Conservation (phyloP, 35 echinoderm and acorn worm species). For the Acanthaster planci region DNA sequence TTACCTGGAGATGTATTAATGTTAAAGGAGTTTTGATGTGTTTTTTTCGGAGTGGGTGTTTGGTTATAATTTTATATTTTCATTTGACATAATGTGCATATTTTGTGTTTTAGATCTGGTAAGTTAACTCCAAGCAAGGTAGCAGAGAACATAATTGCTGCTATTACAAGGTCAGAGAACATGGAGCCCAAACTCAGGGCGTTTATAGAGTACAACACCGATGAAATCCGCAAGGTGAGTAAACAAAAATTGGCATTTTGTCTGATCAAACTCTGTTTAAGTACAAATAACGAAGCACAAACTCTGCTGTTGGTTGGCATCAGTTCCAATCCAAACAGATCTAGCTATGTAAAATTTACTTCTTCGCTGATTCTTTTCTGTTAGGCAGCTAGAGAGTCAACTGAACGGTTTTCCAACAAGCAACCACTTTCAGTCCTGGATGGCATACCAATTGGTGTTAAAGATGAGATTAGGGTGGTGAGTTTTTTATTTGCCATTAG, state of each 20-base stretch:
- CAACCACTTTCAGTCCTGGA: slow-evolving; percentile 76
- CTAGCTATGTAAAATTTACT: background rate
- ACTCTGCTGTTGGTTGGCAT: too few species aligned
- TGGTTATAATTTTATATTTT: too few species aligned
- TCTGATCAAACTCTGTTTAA: too few species aligned
- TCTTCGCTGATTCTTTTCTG: slow-evolving; percentile 12
- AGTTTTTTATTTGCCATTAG: slow-evolving; percentile 35
- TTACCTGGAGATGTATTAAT: too few species aligned
- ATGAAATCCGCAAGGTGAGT: slow-evolving; percentile 53
- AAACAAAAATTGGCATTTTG: background rate
- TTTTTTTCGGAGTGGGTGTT: too few species aligned
- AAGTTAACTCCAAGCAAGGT: slow-evolving; percentile 59
- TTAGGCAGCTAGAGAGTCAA: slow-evolving; percentile 79
- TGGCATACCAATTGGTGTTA: slow-evolving; percentile 79
- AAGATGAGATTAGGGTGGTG: slow-evolving; percentile 75
- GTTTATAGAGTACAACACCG: slow-evolving; percentile 36
- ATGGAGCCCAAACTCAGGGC: slow-evolving; percentile 54
- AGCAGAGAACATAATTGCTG: slow-evolving; percentile 49
- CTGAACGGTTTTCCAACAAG: slow-evolving; percentile 41
- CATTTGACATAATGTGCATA: too few species aligned
- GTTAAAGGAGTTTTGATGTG: too few species aligned
- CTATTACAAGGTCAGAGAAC: slow-evolving; percentile 29
- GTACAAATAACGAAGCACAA: too few species aligned
- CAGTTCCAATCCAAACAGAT: too few species aligned
- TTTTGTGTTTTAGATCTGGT: slow-evolving; percentile 39